Base-by-base conservation (phyloP, 2,888 invertebrate genomes). In the Trichogramma dendrolimi region DNA sequence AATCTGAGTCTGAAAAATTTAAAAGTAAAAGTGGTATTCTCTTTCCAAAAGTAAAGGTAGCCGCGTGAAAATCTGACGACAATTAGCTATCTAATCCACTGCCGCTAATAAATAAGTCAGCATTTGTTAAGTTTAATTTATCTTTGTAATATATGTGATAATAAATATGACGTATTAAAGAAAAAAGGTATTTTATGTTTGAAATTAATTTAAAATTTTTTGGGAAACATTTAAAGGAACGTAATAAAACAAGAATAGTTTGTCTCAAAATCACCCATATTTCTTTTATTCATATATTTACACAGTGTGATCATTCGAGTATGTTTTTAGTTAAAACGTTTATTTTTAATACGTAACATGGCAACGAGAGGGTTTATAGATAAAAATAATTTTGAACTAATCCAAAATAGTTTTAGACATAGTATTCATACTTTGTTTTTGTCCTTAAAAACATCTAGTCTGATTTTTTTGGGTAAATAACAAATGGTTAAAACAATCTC, bases 241-340 rank as follows among this genome's bases (percentile, higher is more conserved):
- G 58, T 52, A 10, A 44, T 61, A 14, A 47, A 41, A 55, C 58
- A 41, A 5, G 14, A 52, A 51, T 14, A 49, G 46, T 56, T 39
- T 58, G 71, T 71, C 55, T 58, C 58, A 57, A 55, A 60, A 43
- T 63, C 56, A 60, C 60, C 57, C 63, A 51, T 71, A 72, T 70
- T 68, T 72, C 71, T 72, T 73, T 72, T 63, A 63, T 68, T 71
- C 70, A 67, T 72, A 69, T 72, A 73, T 73, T 73, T 73, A 73
- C 73, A 73, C 69, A 73, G 66, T 72, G 72, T 71, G 67, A 67
- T 71, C 70, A 72, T 69, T 71, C 70, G 65, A 70, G 68, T 69
- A 71, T 70, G 70, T 69, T 58, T 67, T 68, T 71, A 70, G 69
- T 70, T 68, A 27, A 27, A 72, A 73, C 73, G 72, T 71, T 63